A percentile compares a stretch with the other conserved stretches of the same genome.
phyloP scores from a whole-genome alignment of 2,113 vertebrate genomes.

The Salvator merianae region DNA sequence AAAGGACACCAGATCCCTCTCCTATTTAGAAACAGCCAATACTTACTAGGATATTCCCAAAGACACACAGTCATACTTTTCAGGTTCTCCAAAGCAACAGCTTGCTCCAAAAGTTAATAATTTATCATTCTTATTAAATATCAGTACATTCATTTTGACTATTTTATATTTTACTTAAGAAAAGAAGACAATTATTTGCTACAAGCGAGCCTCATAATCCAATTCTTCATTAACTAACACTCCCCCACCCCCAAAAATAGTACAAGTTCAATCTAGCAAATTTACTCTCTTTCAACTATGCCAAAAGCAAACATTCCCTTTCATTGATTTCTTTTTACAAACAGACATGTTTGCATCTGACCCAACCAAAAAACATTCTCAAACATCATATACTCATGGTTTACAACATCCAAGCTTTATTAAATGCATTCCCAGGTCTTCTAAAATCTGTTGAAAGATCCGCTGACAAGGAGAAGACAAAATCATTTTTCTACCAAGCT shows the following conservation, averaged over 20 bases:
- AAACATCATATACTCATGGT: background rate
- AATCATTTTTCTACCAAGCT: conserved; percentile 56
- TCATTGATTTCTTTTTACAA: conserved; percentile 14
- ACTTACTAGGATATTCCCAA: background rate
- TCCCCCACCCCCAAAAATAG: conserved; percentile 27
- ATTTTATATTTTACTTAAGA: conserved; percentile 54
- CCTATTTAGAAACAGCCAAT: conserved; percentile 60
- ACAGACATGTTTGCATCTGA: no score
- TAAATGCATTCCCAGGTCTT: conserved; percentile 38
- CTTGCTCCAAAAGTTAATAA: conserved; percentile 65
- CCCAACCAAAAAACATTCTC: background rate
- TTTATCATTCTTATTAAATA: no score
- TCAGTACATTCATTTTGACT: conserved; percentile 51
- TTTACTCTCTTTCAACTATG: background rate
- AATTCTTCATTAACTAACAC: conserved; percentile 46
- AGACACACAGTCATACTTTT: conserved; percentile 16
- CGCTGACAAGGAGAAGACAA: background rate
- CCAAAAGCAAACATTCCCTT: conserved; percentile 25
- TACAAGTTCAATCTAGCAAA: conserved; percentile 35
- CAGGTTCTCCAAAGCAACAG: conserved; percentile 51
- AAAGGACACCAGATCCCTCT: conserved; percentile 59
- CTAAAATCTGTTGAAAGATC: conserved; percentile 29
- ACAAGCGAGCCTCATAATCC: conserved; percentile 56
- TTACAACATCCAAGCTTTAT: background rate
- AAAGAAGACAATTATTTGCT: conserved; percentile 55